phyloP scores from a whole-genome alignment of 1,140 invertebrate genomes.

The Dendroctonus ponderosae region DNA sequence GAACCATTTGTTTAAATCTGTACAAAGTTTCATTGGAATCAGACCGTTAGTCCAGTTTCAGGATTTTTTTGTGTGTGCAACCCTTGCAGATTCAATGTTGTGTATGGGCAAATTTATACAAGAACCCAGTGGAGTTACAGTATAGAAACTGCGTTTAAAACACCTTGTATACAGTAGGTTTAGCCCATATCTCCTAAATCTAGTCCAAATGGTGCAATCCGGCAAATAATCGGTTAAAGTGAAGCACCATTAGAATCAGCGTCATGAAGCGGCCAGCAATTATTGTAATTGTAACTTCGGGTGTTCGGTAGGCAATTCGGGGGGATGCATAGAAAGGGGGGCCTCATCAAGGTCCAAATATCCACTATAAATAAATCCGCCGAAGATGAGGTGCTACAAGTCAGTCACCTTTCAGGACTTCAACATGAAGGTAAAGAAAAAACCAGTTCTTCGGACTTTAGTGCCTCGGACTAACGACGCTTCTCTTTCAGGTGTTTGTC shows the following conservation, averaged over 20 bases:
- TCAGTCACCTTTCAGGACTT: conserved; percentile 38
- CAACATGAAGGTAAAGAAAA: conserved; percentile 37
- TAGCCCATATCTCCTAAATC: neutral
- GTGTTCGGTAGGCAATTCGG: neutral
- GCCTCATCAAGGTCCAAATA: conserved; percentile 32
- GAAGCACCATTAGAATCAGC: conserved; percentile 9
- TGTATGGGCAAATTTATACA: too few relatives aligned
- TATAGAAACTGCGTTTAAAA: too few relatives aligned
- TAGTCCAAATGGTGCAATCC: conserved; percentile 17
- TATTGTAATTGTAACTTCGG: conserved; percentile 21
- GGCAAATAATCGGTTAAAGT: conserved; percentile 9
- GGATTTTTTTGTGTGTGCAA: too few relatives aligned
- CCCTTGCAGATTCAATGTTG: too few relatives aligned
- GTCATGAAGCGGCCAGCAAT: conserved; percentile 9
- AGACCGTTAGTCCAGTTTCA: too few relatives aligned
- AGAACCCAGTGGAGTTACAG: too few relatives aligned
- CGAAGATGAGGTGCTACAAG: conserved; percentile 25
- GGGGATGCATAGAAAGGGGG: conserved; percentile 36
- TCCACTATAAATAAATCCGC: conserved; percentile 30
- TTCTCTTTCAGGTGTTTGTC: conserved; percentile 38
- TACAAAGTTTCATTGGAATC: too few relatives aligned
- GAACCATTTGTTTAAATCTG: too few relatives aligned
- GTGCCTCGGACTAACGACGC: neutral
- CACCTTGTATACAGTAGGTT: too few relatives aligned
- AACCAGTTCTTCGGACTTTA: neutral